Base-by-base conservation (phyloP, 2,888 invertebrate genomes). In the Lithosia quadra region DNA sequence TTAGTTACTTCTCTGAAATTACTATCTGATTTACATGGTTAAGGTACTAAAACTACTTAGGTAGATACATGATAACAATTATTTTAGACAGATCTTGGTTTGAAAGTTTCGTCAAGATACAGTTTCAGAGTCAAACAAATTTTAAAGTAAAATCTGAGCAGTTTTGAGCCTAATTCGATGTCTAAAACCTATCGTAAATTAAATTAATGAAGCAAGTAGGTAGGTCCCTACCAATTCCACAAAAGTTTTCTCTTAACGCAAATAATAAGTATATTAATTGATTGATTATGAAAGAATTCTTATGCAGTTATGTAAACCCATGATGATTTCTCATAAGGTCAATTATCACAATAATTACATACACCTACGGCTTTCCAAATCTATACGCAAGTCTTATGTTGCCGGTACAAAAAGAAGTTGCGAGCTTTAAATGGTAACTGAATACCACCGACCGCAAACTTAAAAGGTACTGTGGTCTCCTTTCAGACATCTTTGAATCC, bases 301-400 rank as follows among this genome's bases (percentile, higher is more conserved):
- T 62, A 18, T 24, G 10, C 18, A 58, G 24, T 80, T 80, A 63
- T 61, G 78, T 65, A 80, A 80, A 56, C 22, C 24, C 13, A 24
- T 39, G 56, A 22, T 39, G 13, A 39, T 2, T 24, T 24, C n/a
- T 39, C 18, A 4, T 39, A 56, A 68, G 78, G 49, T 67, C 72
- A 80, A 80, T 78, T 75, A 77, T 68, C 63, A 74, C 66, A 72
- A 65, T 76, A 78, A 75, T 77, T 78, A 80, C n/a, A 63, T 33
- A 8, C n/a, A 49, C 49, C 49, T 49, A 43, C 43, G 63, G 63
- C 57, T 68, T 67, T 72, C 64, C 59, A 75, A 61, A 78, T 72
- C 71, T 80, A 78, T 67, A 65, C 60, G n/a, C 39, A 8, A 36
- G 60, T 24, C 28, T 24, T 43, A 24, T 28, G 55, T 36, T 22